Conservation (phyloP, 2,113 vertebrate species). For the Nettapus auritus region DNA sequence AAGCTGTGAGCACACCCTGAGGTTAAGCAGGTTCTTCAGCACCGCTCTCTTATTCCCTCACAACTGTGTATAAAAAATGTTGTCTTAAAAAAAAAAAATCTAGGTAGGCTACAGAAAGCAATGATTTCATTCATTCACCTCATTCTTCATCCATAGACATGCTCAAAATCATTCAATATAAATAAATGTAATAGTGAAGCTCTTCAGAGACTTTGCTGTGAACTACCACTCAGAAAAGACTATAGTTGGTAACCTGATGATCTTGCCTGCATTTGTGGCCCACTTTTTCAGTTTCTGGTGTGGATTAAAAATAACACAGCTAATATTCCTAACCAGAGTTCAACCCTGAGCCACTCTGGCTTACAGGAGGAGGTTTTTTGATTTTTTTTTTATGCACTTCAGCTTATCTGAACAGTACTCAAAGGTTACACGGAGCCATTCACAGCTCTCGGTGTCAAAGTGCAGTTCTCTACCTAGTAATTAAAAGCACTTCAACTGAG, state of each 20-base stretch:
- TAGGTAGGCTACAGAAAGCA: not conserved
- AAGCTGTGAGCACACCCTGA: not conserved
- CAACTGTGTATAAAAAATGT: not conserved
- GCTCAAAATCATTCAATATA: not conserved
- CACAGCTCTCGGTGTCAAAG: not conserved
- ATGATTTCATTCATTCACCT: not conserved
- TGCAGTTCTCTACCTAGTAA: not conserved
- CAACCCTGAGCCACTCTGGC: not conserved
- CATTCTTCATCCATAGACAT: not conserved
- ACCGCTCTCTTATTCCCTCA: not conserved
- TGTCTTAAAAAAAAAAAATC: not conserved
- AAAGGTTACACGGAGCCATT: not conserved
- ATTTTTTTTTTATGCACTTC: not conserved
- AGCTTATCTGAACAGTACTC: not conserved
- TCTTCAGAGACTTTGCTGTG: not conserved
- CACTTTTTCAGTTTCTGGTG: not conserved
- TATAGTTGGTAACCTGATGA: not conserved
- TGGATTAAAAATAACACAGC: not conserved
- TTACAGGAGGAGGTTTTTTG: not conserved
- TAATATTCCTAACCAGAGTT: not conserved
- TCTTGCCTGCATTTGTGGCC: not conserved
- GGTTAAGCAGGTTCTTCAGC: conserved; percentile 2
- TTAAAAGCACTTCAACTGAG: not conserved
- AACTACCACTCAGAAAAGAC: not conserved
- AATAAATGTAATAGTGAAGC: not conserved